Conservation (phyloP, 2,797 vertebrate genomes). For the Hafferia zeledoni region DNA sequence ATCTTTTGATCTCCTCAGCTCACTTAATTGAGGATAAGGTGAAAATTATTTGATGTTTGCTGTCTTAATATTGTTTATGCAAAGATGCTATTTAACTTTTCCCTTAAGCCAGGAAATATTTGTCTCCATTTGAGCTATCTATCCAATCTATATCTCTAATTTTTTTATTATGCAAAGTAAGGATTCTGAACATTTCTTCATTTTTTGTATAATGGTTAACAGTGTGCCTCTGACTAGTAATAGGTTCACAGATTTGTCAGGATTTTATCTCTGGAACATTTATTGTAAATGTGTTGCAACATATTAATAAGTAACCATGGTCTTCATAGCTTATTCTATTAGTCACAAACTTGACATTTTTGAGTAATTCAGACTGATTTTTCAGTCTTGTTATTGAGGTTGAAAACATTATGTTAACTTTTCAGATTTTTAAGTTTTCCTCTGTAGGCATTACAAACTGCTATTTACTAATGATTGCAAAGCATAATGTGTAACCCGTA, state of each 20-base stretch:
- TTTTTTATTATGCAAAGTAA: background rate
- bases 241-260: background rate
- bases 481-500: slow-evolving; percentile 39
- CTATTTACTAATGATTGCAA: slow-evolving; percentile 61
- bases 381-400: background rate
- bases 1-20: accelerated
- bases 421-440: background rate
- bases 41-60: background rate
- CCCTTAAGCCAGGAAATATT: background rate
- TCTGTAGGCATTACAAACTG: slow-evolving; percentile 23
- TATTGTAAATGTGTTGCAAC: background rate
- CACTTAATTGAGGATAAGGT: background rate
- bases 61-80: background rate
- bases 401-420: slow-evolving; percentile 2
- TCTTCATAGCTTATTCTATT: background rate
- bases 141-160: background rate
- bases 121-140: background rate
- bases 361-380: background rate
- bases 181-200: background rate
- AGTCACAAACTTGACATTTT: background rate
- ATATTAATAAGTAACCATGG: background rate
- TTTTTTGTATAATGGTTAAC: background rate
- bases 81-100: background rate
- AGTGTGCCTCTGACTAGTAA: background rate
- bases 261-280: background rate